Evolutionary conservation across 2,888 invertebrate species (phyloP).

Genomic region (Anodontia alba): DNA sequence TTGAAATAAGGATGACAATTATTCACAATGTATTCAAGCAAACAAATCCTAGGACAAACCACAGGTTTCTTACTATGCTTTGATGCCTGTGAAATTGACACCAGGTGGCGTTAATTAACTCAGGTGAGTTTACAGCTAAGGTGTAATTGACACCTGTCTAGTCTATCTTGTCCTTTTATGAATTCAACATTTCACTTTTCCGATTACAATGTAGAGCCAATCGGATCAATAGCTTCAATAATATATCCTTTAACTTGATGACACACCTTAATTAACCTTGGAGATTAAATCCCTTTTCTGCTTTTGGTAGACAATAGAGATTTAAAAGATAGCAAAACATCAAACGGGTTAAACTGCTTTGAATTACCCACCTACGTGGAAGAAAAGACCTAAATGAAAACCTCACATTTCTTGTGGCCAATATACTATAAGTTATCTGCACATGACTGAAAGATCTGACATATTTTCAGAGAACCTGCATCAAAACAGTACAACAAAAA

Average conservation of each 20-base stretch:
- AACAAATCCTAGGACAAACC: background rate
- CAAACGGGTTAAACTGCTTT: background rate
- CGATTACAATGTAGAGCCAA: background rate
- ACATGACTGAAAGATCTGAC: background rate
- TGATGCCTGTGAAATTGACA: constrained; percentile 16
- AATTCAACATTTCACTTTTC: background rate
- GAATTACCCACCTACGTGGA: background rate
- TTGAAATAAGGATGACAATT: background rate
- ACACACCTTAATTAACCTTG: constrained; percentile 4
- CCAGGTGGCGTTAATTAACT: constrained; percentile 14
- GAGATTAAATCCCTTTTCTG: background rate
- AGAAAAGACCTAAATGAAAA: background rate
- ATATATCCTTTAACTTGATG: background rate
- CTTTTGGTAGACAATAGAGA: background rate
- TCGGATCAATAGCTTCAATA: constrained; percentile 1
- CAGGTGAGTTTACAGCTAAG: constrained; percentile 10
- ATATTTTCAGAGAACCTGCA: background rate
- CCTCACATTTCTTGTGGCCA: too few relatives aligned
- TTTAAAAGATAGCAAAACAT: background rate
- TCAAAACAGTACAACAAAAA: too few relatives aligned
- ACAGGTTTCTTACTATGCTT: constrained; percentile 1
- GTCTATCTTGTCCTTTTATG: constrained; percentile 8
- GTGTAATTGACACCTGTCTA: constrained; percentile 10
- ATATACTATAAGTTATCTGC: too few relatives aligned
- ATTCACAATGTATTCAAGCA: constrained; percentile 10